Percentiles rank a stretch among this genome's conserved stretches.
Conservation (phyloP, 1,140 invertebrate genomes). For the Pseudomyrmex dendroicus region DNA sequence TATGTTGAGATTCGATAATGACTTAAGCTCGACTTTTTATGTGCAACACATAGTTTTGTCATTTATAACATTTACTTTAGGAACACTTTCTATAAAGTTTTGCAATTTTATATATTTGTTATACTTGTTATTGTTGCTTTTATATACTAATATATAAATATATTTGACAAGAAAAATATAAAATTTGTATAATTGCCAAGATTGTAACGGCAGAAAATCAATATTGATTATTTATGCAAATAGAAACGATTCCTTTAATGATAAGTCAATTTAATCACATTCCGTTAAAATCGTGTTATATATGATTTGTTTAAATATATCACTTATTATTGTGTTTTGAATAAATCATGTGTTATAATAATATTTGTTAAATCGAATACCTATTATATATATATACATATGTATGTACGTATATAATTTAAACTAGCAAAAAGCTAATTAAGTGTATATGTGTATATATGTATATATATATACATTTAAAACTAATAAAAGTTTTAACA, state of each 20-base stretch:
- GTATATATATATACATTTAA: constrained; percentile 7
- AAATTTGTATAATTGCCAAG: constrained; percentile 31
- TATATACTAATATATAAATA: constrained; percentile 28
- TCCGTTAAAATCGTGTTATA: background rate
- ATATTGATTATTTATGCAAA: constrained; percentile 25
- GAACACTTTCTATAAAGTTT: too few species aligned
- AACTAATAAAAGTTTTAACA: constrained; percentile 2
- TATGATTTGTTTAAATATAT: constrained; percentile 2
- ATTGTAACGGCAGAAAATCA: background rate
- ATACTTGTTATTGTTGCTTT: constrained; percentile 17
- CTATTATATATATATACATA: too few species aligned
- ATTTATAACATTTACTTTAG: too few species aligned
- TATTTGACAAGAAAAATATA: constrained; percentile 16
- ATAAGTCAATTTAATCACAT: constrained; percentile 14
- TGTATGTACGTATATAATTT: constrained; percentile 9
- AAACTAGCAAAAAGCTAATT: background rate
- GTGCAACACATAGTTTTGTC: too few species aligned
- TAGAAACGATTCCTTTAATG: constrained; percentile 21
- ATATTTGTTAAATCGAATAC: too few species aligned
- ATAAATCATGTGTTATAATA: too few species aligned
- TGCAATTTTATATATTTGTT: constrained; percentile 53
- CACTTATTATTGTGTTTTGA: constrained; percentile 2
- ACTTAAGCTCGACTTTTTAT: too few species aligned
- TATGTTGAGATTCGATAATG: too few species aligned
- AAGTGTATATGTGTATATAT: background rate